Conservation (phyloP, 2,888 invertebrate species). For the Trichogramma evanescens region DNA sequence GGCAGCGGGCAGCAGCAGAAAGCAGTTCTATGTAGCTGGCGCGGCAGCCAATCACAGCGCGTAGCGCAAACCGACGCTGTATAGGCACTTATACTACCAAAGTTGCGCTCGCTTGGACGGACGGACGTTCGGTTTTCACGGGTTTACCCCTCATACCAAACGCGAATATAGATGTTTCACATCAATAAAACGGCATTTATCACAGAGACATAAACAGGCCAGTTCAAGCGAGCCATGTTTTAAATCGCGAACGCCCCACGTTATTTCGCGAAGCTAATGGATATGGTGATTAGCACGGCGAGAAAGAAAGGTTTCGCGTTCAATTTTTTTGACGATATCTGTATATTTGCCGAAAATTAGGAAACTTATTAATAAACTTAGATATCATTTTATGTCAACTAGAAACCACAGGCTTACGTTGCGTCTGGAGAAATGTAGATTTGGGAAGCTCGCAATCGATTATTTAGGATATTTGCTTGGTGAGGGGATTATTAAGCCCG, state of each 20-base stretch:
- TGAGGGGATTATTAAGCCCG: neutral
- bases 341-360: conserved; percentile 27
- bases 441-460: neutral
- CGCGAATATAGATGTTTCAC: too few species aligned
- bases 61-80: too few species aligned
- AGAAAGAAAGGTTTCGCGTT: conserved; percentile 20
- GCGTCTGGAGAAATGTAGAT: neutral
- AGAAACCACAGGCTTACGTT: neutral
- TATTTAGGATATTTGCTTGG: neutral
- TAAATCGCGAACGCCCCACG: conserved; percentile 32
- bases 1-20: too few species aligned
- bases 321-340: conserved; percentile 35
- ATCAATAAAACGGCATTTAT: conserved; percentile 31
- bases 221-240: conserved; percentile 33
- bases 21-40: too few species aligned
- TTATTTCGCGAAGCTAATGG: conserved; percentile 32
- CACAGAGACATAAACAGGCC: conserved; percentile 33
- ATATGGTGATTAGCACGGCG: conserved; percentile 24
- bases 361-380: conserved; percentile 26
- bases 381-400: conserved; percentile 19
- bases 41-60: too few species aligned
- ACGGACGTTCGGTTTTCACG: too few species aligned
- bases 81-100: too few species aligned
- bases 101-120: too few species aligned
- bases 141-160: too few species aligned